phyloP scores from a whole-genome alignment of 2,888 invertebrate genomes.

The Leucoma salicis region DNA sequence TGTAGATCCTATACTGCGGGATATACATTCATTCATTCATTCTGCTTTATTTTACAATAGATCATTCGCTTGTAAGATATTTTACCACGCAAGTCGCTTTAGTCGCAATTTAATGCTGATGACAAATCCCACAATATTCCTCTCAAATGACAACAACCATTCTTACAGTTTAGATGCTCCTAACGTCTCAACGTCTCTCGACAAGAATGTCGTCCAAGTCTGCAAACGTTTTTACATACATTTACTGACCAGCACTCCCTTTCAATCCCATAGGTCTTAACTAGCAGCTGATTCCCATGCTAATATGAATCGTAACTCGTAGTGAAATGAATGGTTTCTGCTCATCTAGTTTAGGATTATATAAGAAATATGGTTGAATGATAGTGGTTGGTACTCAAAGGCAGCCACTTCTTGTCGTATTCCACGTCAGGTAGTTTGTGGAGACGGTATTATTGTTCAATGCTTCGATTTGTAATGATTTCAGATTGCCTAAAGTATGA shows the following conservation, averaged over 20 bases:
- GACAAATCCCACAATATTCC: conserved; percentile 13
- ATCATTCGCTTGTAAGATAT: no score
- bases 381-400: conserved; percentile 30
- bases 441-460: conserved; percentile 31
- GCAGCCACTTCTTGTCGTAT: conserved; percentile 33
- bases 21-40: no score
- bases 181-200: conserved; percentile 50
- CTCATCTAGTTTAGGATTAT: background rate
- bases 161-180: conserved; percentile 57
- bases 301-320: conserved; percentile 6
- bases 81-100: no score
- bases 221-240: conserved; percentile 68
- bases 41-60: no score
- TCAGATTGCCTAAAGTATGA: conserved; percentile 25
- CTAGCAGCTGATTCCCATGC: conserved; percentile 1
- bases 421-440: conserved; percentile 30
- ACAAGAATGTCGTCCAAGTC: conserved; percentile 68
- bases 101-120: no score
- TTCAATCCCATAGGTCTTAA: conserved; percentile 16
- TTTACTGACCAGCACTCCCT: conserved; percentile 57
- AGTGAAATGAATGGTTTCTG: conserved; percentile 13
- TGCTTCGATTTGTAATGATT: conserved; percentile 38
- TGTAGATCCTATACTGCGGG: no score
- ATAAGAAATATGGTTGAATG: background rate
- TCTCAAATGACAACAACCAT: conserved; percentile 26